A percentile compares a stretch with the other conserved stretches of the same genome.
phyloP scores from a whole-genome alignment of 2,888 invertebrate genomes.

The Hymenopus coronatus region DNA sequence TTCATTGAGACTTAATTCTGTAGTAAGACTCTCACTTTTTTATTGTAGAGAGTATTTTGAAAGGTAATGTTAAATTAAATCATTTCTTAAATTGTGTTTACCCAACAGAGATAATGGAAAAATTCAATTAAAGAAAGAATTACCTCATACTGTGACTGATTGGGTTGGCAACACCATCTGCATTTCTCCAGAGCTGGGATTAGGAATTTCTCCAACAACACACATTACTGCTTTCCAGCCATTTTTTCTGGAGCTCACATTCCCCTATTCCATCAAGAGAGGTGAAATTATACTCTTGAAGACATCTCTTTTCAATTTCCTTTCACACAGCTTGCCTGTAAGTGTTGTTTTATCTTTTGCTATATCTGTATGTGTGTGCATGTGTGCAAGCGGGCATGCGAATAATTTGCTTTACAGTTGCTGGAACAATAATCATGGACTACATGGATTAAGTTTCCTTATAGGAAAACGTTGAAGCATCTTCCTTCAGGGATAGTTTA shows the following conservation, averaged over 20 bases:
- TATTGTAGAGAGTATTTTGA: background rate
- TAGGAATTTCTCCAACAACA: slow-evolving; percentile 52
- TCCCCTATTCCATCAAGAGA: slow-evolving; percentile 64
- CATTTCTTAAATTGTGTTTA: background rate
- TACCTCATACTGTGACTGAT: slow-evolving; percentile 61
- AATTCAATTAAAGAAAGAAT: slow-evolving; percentile 44
- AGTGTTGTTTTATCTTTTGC: slow-evolving; percentile 36
- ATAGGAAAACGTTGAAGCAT: too few species aligned
- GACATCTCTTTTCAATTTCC: slow-evolving; percentile 70
- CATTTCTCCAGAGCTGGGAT: slow-evolving; percentile 42
- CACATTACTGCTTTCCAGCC: slow-evolving; percentile 62
- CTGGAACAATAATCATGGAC: too few species aligned
- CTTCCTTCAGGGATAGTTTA: too few species aligned
- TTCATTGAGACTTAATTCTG: too few species aligned
- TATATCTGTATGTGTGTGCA: background rate
- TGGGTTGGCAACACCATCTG: slow-evolving; percentile 58
- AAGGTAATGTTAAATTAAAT: background rate
- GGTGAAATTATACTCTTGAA: slow-evolving; percentile 64
- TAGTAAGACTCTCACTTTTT: background rate
- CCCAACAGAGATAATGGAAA: slow-evolving; percentile 44
- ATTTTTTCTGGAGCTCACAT: slow-evolving; percentile 69
- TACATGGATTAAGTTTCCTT: too few species aligned
- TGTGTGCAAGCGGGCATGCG: background rate
- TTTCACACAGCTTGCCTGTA: slow-evolving; percentile 66
- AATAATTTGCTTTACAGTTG: too few species aligned